Evolutionary conservation across 2,797 vertebrate genomes (phyloP).

Genomic region (Anguilla obscura): DNA sequence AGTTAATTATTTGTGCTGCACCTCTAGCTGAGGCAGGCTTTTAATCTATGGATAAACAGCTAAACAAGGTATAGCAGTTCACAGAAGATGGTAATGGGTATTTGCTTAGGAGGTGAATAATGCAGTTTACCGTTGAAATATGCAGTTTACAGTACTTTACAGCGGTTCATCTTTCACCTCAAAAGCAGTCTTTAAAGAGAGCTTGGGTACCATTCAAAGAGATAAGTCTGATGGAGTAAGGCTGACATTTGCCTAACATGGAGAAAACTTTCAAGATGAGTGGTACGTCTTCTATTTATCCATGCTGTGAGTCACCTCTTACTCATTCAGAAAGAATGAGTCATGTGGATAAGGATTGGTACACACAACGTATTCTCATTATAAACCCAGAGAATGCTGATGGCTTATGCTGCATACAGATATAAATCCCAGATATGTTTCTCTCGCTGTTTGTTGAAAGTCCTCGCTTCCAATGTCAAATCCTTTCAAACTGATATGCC

Average conservation of each 20-base stretch:
- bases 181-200: background rate
- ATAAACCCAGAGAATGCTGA: constrained; percentile 8
- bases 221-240: background rate
- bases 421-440: background rate
- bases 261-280: constrained; percentile 14
- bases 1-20: background rate
- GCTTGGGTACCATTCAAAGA: background rate
- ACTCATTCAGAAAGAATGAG: background rate
- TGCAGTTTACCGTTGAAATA: background rate
- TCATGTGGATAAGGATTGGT: background rate
- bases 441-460: background rate
- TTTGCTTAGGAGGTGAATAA: background rate
- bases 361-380: constrained; percentile 17
- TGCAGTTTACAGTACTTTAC: background rate
- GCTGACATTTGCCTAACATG: background rate
- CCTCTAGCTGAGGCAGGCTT: background rate
- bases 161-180: background rate
- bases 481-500: background rate
- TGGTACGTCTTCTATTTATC: background rate
- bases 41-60: background rate
- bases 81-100: background rate
- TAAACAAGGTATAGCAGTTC: background rate
- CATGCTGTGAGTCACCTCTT: background rate
- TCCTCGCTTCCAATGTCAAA: background rate
- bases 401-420: background rate